phyloP scores from a whole-genome alignment of 2,113 vertebrate species.

The Dromaius novaehollandiae region DNA sequence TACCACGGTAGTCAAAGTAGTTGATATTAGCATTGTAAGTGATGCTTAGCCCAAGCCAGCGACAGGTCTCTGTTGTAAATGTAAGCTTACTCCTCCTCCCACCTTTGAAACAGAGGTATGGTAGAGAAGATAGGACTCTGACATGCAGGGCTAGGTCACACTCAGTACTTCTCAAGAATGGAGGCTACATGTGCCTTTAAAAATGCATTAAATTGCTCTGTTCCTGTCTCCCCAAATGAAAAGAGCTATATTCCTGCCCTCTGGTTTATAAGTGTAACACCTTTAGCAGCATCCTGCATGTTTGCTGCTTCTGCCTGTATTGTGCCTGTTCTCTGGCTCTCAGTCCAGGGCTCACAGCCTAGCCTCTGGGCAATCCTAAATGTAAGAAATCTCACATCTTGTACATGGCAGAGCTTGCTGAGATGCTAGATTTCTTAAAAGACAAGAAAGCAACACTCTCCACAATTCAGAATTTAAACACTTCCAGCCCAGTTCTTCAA shows the following conservation, averaged over 20 bases:
- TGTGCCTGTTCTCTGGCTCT: neutral
- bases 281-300: neutral
- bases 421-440: neutral
- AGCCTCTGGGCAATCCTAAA: neutral
- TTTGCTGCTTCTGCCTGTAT: neutral
- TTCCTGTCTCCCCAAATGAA: neutral
- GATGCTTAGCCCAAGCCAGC: neutral
- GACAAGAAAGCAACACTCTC: neutral
- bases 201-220: neutral
- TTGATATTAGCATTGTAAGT: neutral
- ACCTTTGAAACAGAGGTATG: neutral
- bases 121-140: neutral
- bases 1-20: neutral
- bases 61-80: neutral
- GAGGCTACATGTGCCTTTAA: neutral
- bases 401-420: neutral
- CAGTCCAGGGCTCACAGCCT: neutral
- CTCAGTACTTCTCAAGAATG: neutral
- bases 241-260: neutral
- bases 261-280: neutral
- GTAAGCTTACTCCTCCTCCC: neutral
- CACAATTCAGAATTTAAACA: neutral
- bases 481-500: neutral
- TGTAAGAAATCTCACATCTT: neutral
- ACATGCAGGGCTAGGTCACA: neutral